These are phyloP conservation scores for Thysanoteuthis rhombus DNA, from an alignment of 2,888 invertebrate genomes.

Conservation along the genomic window DNA sequence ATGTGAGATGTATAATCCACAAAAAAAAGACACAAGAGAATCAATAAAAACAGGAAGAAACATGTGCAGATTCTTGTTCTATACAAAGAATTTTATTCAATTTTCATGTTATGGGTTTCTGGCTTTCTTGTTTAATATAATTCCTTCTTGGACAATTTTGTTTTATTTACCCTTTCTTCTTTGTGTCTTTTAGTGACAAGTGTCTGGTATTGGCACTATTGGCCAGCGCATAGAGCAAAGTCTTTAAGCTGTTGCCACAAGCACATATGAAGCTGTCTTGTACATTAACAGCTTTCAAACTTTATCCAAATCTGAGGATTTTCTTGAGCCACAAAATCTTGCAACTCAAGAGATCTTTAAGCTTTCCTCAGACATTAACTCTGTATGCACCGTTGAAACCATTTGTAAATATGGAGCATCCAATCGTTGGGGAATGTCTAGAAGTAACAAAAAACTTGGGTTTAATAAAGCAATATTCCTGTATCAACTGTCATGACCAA, in stretches of 20 bases:
- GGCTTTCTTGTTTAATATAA: neutral
- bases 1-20: too few species aligned
- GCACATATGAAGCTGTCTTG: neutral
- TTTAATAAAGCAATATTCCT: too few species aligned
- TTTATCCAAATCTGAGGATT: neutral
- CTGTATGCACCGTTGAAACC: neutral
- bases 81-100: neutral
- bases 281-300: neutral
- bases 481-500: too few species aligned
- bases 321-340: neutral
- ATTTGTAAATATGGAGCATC: too few species aligned
- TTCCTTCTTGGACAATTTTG: neutral
- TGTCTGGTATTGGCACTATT: neutral
- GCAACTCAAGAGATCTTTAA: neutral
- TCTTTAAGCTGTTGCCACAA: neutral
- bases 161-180: neutral
- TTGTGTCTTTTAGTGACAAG: neutral
- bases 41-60: neutral
- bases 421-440: too few species aligned
- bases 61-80: neutral
- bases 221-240: neutral
- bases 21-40: too few species aligned
- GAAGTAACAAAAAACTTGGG: too few species aligned
- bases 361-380: neutral
- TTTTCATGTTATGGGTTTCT: neutral